Evolutionary conservation across 2,888 invertebrate genomes (phyloP).

Genomic region (Drosophila pseudotalamancana): DNA sequence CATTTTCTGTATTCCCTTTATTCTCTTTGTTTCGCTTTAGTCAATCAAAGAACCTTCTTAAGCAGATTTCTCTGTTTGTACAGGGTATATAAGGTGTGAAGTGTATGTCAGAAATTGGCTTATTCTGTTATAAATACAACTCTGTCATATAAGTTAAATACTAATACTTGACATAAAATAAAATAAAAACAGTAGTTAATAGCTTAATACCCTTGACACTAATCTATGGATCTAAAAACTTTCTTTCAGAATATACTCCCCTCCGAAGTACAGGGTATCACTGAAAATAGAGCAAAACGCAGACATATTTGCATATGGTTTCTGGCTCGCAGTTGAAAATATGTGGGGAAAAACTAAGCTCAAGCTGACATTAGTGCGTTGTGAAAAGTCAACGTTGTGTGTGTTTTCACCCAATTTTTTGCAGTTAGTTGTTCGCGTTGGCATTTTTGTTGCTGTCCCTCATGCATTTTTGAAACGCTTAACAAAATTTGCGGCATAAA

Average conservation of each 20-base stretch:
- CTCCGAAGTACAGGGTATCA: not conserved
- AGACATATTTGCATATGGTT: constrained; percentile 30
- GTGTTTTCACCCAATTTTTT: constrained; percentile 2
- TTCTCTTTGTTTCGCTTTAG: too few species aligned
- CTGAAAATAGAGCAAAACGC: not conserved
- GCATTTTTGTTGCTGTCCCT: constrained; percentile 9
- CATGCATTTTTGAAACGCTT: constrained; percentile 52
- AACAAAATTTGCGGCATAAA: constrained; percentile 41
- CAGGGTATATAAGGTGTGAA: too few species aligned
- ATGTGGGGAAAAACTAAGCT: constrained; percentile 27
- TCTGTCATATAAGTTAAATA: too few species aligned
- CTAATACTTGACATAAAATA: too few species aligned
- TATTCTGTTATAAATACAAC: too few species aligned
- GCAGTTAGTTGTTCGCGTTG: not conserved
- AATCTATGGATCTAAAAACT: not conserved
- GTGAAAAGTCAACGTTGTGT: constrained; percentile 43
- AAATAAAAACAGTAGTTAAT: too few species aligned
- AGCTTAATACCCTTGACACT: not conserved
- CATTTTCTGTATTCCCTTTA: too few species aligned
- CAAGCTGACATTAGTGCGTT: constrained; percentile 50
- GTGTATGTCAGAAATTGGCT: too few species aligned
- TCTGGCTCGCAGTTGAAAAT: constrained; percentile 12
- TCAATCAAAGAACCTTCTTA: too few species aligned
- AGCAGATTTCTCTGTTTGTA: too few species aligned
- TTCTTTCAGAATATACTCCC: not conserved